A percentile compares a stretch with the other conserved stretches of the same genome.
Evolutionary conservation across 2,113 vertebrate species (phyloP).

Genomic region (Brienomyrus brachyistius): DNA sequence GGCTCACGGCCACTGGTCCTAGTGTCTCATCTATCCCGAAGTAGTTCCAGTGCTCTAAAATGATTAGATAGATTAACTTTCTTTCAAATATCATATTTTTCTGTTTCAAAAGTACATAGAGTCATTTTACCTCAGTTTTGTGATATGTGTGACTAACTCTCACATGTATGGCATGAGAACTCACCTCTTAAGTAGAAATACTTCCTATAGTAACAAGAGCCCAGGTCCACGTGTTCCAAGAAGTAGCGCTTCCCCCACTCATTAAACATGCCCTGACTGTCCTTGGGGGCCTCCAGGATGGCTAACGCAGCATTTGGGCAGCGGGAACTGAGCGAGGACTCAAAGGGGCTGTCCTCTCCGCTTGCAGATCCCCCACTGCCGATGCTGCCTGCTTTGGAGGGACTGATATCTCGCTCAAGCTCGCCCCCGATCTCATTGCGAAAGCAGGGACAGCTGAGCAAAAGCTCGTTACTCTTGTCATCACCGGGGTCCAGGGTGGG

Average conservation of each 20-base stretch:
- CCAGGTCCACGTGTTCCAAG: conserved; percentile 86
- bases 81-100: background rate
- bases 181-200: conserved; percentile 97
- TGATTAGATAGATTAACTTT: background rate
- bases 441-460: conserved; percentile 95
- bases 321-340: conserved; percentile 78
- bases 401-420: conserved; percentile 84
- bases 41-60: conserved; percentile 95
- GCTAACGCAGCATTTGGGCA: conserved; percentile 94
- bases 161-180: conserved; percentile 15
- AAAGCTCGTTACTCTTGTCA: conserved; percentile 94
- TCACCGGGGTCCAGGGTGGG: conserved; percentile 89
- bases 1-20: conserved; percentile 91
- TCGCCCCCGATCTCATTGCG: conserved; percentile 96
- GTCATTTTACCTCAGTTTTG: background rate
- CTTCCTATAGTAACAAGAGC: conserved; percentile 91
- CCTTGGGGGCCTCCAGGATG: conserved; percentile 86
- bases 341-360: conserved; percentile 81
- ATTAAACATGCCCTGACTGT: conserved; percentile 76
- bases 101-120: background rate
- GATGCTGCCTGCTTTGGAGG: conserved; percentile 80
- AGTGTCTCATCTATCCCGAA: conserved; percentile 94
- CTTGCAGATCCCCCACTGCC: conserved; percentile 63
- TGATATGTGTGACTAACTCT: background rate
- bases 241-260: conserved; percentile 89